Evolutionary conservation across 2,888 invertebrate species (phyloP).

Genomic region (Spilarctia lutea): DNA sequence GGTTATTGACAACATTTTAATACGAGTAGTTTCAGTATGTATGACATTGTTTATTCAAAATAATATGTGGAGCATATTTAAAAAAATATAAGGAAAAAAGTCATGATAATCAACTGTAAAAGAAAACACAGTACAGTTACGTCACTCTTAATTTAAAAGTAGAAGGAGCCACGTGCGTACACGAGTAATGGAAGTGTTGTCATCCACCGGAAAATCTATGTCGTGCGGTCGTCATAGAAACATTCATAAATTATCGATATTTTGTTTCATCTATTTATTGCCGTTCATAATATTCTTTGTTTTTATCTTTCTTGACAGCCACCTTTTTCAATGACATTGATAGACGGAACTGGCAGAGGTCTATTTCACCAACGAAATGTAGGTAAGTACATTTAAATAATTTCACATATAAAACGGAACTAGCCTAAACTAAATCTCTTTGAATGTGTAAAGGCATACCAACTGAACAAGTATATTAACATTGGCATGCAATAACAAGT

Average conservation of each 20-base stretch:
- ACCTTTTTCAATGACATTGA: background rate
- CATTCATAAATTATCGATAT: conserved; percentile 11
- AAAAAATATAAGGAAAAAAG: conserved; percentile 10
- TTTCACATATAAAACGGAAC: background rate
- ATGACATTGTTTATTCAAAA: background rate
- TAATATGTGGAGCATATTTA: no score
- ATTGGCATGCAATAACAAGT: background rate
- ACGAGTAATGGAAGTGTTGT: conserved; percentile 18
- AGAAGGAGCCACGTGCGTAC: conserved; percentile 10
- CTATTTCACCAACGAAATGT: background rate
- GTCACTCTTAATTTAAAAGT: conserved; percentile 15
- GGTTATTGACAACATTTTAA: background rate
- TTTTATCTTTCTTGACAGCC: background rate
- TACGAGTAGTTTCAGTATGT: background rate
- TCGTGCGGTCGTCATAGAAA: background rate
- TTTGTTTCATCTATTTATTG: background rate
- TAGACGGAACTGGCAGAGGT: background rate
- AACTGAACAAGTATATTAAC: background rate
- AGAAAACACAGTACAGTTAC: background rate
- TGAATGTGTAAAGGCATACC: background rate
- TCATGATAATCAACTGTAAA: no score
- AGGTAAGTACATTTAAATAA: background rate
- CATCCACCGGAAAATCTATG: conserved; percentile 24
- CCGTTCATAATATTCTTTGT: background rate
- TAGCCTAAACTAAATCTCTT: background rate